These are phyloP conservation scores for Bombus waltoni DNA, from an alignment of 1,140 invertebrate genomes.

Conservation along the genomic window DNA sequence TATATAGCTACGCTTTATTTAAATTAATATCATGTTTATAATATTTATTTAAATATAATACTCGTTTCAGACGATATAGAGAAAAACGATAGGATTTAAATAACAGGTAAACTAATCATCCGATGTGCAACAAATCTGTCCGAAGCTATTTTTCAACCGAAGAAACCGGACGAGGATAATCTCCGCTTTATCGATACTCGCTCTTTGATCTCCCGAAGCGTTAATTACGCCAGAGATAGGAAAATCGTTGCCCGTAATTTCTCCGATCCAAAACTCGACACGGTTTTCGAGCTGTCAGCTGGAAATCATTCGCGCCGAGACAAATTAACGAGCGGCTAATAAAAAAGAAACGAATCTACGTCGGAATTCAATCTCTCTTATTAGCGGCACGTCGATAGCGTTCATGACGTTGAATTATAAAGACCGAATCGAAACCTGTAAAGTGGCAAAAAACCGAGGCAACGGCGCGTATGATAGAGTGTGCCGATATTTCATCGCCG, in stretches of 20 bases:
- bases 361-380: slow-evolving; percentile 22
- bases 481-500: slow-evolving; percentile 41
- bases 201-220: background rate
- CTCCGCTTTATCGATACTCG: background rate
- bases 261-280: background rate
- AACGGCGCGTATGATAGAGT: slow-evolving; percentile 3
- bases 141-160: no score
- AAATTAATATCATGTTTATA: no score
- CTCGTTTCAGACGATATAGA: no score
- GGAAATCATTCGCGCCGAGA: background rate
- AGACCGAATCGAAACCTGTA: slow-evolving; percentile 16
- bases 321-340: slow-evolving; percentile 10
- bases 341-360: background rate
- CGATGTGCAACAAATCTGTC: no score
- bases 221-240: background rate
- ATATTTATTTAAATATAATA: no score
- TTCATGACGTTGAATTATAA: slow-evolving; percentile 36
- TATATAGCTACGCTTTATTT: no score
- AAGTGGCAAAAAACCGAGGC: slow-evolving; percentile 5
- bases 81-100: no score
- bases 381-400: background rate
- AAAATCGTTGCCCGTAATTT: slow-evolving; percentile 2
- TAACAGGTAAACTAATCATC: no score
- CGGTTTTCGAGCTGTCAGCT: background rate
- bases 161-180: background rate